These are phyloP conservation scores for Euglossa dilemma DNA, from an alignment of 1,140 invertebrate genomes.

Conservation along the genomic window DNA sequence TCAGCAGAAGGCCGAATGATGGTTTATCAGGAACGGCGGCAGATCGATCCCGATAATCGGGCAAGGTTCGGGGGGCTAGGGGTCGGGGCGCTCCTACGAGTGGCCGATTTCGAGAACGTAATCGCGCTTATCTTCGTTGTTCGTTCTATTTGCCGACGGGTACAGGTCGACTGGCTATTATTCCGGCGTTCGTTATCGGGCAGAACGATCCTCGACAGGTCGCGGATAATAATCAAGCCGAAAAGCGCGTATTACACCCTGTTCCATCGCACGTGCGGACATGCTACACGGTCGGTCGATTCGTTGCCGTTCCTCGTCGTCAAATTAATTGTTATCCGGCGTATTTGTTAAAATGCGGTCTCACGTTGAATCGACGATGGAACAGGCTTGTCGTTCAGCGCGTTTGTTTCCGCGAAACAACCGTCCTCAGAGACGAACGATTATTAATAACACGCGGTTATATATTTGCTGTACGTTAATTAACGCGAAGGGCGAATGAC, in stretches of 20 bases:
- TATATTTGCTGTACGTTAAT: slow-evolving; percentile 27
- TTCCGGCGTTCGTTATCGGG: slow-evolving; percentile 28
- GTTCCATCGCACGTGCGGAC: not conserved
- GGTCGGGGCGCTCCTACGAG: not conserved
- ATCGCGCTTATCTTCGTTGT: slow-evolving; percentile 44
- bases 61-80: not conserved
- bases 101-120: slow-evolving; percentile 2
- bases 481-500: not conserved
- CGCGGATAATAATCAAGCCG: slow-evolving; percentile 38
- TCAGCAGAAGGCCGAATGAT: slow-evolving; percentile 17
- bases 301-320: slow-evolving; percentile 15
- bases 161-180: slow-evolving; percentile 27
- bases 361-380: slow-evolving; percentile 6
- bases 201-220: slow-evolving; percentile 35
- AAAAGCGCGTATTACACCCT: slow-evolving; percentile 4
- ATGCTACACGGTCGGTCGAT: not conserved
- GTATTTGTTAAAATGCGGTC: slow-evolving; percentile 22
- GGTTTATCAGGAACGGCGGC: slow-evolving; percentile 38
- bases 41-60: slow-evolving; percentile 36
- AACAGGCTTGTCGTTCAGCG: not conserved
- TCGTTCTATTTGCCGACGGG: slow-evolving; percentile 42
- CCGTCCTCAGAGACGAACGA: not conserved
- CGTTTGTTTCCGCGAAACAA: not conserved
- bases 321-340: slow-evolving; percentile 38
- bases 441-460: slow-evolving; percentile 31